A percentile compares a stretch with the other conserved stretches of the same genome.
Evolutionary conservation across 2,113 vertebrate genomes (phyloP).

Genomic region (Bungarus multicinctus): DNA sequence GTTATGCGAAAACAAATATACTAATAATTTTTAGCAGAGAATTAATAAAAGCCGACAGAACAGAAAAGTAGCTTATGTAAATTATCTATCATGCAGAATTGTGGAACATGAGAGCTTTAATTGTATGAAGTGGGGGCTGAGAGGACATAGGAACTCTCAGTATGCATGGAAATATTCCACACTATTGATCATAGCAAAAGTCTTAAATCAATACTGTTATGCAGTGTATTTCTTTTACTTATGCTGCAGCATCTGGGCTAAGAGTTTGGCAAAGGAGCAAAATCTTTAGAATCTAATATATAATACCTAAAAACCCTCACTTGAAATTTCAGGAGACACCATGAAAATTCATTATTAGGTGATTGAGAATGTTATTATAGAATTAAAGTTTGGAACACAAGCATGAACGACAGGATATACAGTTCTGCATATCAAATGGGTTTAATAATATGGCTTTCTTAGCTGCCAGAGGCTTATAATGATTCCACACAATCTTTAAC

Average conservation of each 20-base stretch:
- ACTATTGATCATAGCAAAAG: conserved; percentile 19
- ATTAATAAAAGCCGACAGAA: conserved; percentile 25
- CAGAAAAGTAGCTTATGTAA: conserved; percentile 28
- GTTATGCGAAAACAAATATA: neutral
- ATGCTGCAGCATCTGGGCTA: conserved; percentile 3
- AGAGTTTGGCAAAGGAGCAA: neutral
- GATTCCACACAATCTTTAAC: neutral
- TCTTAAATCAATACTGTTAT: conserved; percentile 14
- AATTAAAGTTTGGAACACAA: conserved; percentile 10
- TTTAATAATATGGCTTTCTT: neutral
- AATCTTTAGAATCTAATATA: neutral
- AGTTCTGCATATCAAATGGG: neutral
- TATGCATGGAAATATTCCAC: neutral
- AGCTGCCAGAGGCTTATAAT: neutral
- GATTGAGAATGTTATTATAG: conserved; percentile 15
- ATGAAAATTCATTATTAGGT: conserved; percentile 9
- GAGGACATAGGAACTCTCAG: conserved; percentile 1
- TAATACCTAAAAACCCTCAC: conserved; percentile 8
- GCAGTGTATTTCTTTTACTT: neutral
- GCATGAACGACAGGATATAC: conserved; percentile 1
- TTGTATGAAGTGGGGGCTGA: conserved; percentile 6
- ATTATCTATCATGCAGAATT: conserved; percentile 22
- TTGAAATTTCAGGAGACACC: conserved; percentile 9
- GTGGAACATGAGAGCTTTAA: conserved; percentile 12
- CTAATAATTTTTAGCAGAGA: conserved; percentile 17